Percentiles rank a stretch among this genome's conserved stretches.
phyloP scores from a whole-genome alignment of 2,888 invertebrate genomes.

The Galerucella calmariensis region DNA sequence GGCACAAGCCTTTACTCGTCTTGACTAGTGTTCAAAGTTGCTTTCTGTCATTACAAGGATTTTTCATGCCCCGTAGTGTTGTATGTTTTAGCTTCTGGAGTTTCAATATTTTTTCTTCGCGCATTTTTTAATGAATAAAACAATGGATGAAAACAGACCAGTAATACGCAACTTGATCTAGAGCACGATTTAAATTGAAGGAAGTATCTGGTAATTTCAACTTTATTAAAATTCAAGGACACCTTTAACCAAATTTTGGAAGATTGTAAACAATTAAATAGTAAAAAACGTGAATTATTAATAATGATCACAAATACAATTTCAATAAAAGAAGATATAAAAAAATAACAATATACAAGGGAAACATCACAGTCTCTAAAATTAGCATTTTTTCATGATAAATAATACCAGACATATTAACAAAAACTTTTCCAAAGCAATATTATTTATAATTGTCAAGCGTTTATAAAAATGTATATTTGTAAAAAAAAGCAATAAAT shows the following conservation, averaged over 20 bases:
- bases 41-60: too few relatives aligned
- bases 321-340: slow-evolving; percentile 22
- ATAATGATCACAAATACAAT: slow-evolving; percentile 23
- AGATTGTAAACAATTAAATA: not conserved
- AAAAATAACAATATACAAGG: slow-evolving; percentile 22
- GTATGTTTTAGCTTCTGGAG: too few relatives aligned
- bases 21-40: too few relatives aligned
- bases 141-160: too few relatives aligned
- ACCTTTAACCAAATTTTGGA: not conserved
- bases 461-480: not conserved
- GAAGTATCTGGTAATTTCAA: not conserved
- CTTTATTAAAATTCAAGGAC: not conserved
- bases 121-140: too few relatives aligned
- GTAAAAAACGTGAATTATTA: not conserved
- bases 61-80: too few relatives aligned
- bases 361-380: slow-evolving; percentile 31
- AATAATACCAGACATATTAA: slow-evolving; percentile 6
- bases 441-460: not conserved
- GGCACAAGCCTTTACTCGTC: too few relatives aligned
- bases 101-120: too few relatives aligned
- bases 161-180: too few relatives aligned
- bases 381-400: slow-evolving; percentile 1
- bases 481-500: not conserved
- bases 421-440: slow-evolving; percentile 2
- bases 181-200: too few relatives aligned